Conservation (phyloP, 2,888 invertebrate genomes). For the Diadegma fenestrale region DNA sequence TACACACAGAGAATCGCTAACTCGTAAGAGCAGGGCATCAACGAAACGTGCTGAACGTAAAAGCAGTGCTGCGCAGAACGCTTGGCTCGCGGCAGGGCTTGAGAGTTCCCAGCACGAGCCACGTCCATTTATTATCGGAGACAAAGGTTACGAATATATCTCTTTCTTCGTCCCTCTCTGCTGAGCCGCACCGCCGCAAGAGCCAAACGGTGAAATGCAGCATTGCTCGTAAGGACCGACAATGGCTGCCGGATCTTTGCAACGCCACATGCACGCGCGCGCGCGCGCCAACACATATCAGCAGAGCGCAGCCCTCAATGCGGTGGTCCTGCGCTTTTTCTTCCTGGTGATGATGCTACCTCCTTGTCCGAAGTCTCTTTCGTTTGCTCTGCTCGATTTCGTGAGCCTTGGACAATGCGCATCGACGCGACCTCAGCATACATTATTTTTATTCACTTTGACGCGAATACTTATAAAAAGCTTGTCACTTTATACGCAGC, state of each 20-base stretch:
- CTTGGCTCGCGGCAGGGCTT: conserved; percentile 49
- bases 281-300: not conserved
- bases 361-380: conserved; percentile 32
- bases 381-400: conserved; percentile 28
- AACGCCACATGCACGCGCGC: conserved; percentile 16
- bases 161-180: conserved; percentile 14
- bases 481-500: too few relatives aligned
- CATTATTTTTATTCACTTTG: conserved; percentile 25
- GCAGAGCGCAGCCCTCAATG: conserved; percentile 31
- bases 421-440: conserved; percentile 23
- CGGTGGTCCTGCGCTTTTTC: conserved; percentile 38
- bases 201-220: conserved; percentile 39
- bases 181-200: conserved; percentile 23
- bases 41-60: conserved; percentile 36
- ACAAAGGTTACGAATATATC: conserved; percentile 77
- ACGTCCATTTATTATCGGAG: conserved; percentile 79
- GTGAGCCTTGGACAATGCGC: conserved; percentile 56
- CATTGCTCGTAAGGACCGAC: conserved; percentile 68
- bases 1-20: conserved; percentile 20
- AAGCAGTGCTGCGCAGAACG: conserved; percentile 16
- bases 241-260: conserved; percentile 72
- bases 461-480: not conserved
- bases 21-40: conserved; percentile 11
- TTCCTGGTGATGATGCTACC: conserved; percentile 36
- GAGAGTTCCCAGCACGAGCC: conserved; percentile 73